Conservation (phyloP, 30 jellyfish, hydroid and myxozoan genomes). For the Chrysaora quinquecirrha region DNA sequence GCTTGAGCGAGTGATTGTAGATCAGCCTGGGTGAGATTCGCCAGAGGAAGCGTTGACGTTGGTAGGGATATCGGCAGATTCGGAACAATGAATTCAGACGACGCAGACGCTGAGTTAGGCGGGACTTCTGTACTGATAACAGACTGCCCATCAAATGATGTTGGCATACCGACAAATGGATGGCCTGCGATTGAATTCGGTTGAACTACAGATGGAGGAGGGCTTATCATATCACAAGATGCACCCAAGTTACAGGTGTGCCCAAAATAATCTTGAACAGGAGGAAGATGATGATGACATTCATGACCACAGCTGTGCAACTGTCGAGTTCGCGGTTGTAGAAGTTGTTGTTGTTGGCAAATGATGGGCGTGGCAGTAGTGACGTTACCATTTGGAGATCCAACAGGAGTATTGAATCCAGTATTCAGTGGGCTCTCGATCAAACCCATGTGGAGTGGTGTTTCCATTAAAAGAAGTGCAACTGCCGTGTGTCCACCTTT, state of each 20-base stretch:
- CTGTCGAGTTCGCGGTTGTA: constrained; percentile 40
- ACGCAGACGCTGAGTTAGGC: constrained; percentile 39
- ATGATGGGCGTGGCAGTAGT: constrained; percentile 10
- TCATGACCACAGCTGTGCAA: constrained; percentile 84
- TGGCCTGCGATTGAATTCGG: constrained; percentile 77
- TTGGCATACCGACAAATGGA: constrained; percentile 62
- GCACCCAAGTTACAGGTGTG: constrained; percentile 85
- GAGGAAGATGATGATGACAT: constrained; percentile 85
- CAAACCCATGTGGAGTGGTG: constrained; percentile 79
- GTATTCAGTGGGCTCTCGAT: constrained; percentile 78
- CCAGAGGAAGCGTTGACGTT: constrained; percentile 77
- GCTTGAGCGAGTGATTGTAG: constrained; percentile 98
- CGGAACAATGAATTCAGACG: constrained; percentile 81
- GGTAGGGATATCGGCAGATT: constrained; percentile 84
- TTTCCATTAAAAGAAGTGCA: constrained; percentile 88
- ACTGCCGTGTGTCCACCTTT: constrained; percentile 99
- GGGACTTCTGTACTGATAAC: constrained; percentile 51
- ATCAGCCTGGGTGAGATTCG: constrained; percentile 97
- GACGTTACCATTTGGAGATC: constrained; percentile 71
- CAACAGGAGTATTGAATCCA: constrained; percentile 97
- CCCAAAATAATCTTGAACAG: constrained; percentile 70
- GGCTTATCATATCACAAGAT: constrained; percentile 54
- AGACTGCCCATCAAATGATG: constrained; percentile 62
- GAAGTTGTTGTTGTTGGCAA: constrained; percentile 75
- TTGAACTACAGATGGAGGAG: constrained; percentile 92